phyloP scores from a whole-genome alignment of 1,140 invertebrate genomes.

The Goniozus legneri region DNA sequence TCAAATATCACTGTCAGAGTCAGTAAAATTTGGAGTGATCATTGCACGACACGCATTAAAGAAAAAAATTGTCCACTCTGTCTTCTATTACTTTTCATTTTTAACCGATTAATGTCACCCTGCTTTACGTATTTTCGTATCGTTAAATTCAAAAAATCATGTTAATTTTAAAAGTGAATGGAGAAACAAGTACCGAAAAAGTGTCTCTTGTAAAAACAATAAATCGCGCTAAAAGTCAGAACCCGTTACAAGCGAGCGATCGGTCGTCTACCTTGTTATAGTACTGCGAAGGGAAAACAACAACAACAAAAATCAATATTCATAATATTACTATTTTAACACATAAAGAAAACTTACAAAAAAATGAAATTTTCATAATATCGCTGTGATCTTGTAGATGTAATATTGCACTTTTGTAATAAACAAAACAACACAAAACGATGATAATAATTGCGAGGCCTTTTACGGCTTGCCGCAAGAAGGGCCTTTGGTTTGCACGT shows the following conservation, averaged over 20 bases:
- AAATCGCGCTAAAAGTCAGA: conserved; percentile 15
- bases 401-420: conserved; percentile 27
- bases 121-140: conserved; percentile 10
- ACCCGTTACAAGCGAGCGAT: no score
- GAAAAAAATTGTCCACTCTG: conserved; percentile 8
- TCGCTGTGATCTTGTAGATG: conserved; percentile 37
- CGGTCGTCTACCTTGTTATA: conserved; percentile 13
- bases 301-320: conserved; percentile 7
- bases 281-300: no score
- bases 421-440: conserved; percentile 13
- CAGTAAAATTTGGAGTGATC: conserved; percentile 8
- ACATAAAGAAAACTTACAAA: no score
- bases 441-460: no score
- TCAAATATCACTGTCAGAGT: conserved; percentile 5
- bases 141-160: conserved; percentile 4
- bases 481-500: no score
- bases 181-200: conserved; percentile 7
- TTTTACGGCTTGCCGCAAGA: no score
- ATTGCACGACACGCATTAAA: conserved; percentile 10
- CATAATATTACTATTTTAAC: conserved; percentile 25
- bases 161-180: conserved; percentile 1
- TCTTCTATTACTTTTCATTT: conserved; percentile 8
- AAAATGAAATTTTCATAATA: conserved; percentile 30
- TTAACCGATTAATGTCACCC: conserved; percentile 11
- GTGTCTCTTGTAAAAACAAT: conserved; percentile 10